These are phyloP conservation scores for Tympanuchus pallidicinctus DNA, from an alignment of 2,113 vertebrate species.

Conservation along the genomic window DNA sequence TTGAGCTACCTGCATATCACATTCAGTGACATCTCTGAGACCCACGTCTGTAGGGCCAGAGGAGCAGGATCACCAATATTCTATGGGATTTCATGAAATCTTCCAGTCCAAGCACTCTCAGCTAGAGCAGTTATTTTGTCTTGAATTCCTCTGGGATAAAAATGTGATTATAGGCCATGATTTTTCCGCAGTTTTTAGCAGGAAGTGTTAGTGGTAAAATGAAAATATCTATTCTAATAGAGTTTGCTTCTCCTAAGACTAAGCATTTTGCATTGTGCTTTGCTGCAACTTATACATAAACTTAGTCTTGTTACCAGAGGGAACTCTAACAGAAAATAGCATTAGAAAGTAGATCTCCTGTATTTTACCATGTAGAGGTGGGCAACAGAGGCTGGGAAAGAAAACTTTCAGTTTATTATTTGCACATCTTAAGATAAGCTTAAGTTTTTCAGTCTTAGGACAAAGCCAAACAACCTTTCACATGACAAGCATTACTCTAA, in stretches of 20 bases:
- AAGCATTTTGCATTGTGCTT: not conserved
- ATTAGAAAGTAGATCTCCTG: not conserved
- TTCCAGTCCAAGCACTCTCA: not conserved
- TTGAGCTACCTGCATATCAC: rapidly evolving
- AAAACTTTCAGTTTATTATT: not conserved
- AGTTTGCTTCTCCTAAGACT: not conserved
- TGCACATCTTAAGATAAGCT: not conserved
- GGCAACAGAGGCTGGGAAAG: not conserved
- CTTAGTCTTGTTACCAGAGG: not conserved
- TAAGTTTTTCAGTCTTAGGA: not conserved
- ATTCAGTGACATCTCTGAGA: rapidly evolving
- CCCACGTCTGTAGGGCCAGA: rapidly evolving
- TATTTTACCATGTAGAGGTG: not conserved
- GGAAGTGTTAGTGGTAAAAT: not conserved
- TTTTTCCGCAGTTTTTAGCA: not conserved
- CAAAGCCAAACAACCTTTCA: not conserved
- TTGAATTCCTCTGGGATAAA: not conserved
- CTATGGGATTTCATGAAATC: not conserved
- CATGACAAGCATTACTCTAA: not conserved
- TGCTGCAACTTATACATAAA: not conserved
- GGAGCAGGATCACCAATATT: rapidly evolving
- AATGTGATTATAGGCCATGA: rapidly evolving
- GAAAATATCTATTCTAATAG: not conserved
- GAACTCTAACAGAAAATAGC: not conserved
- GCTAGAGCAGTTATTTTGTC: not conserved